Percentiles rank a stretch among this genome's conserved stretches.
Conservation (phyloP, 2,888 invertebrate genomes). For the Rhamnusium bicolor region DNA sequence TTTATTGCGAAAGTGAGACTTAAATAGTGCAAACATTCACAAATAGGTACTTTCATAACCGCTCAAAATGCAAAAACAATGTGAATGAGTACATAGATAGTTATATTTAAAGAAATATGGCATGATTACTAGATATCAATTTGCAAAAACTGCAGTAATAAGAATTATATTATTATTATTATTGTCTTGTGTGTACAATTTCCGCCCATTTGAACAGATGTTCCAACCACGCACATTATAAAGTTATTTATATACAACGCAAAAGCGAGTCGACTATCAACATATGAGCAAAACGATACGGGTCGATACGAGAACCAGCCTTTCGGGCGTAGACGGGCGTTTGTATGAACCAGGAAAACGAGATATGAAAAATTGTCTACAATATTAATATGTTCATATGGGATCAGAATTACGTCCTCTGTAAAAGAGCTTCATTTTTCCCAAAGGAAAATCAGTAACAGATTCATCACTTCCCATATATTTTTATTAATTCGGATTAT, state of each 20-base stretch:
- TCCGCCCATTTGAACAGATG: no score
- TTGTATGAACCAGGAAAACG: background rate
- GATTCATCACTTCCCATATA: slow-evolving; percentile 41
- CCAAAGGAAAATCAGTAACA: slow-evolving; percentile 37
- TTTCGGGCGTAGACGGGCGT: background rate
- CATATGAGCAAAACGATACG: background rate
- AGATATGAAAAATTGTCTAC: background rate
- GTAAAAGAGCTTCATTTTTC: slow-evolving; percentile 30
- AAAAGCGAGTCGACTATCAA: background rate
- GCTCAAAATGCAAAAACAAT: background rate
- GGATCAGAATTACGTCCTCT: slow-evolving; percentile 45
- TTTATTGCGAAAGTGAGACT: no score
- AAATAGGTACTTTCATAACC: no score
- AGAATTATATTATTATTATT: no score
- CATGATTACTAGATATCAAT: no score
- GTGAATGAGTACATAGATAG: no score
- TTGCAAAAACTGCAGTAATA: no score
- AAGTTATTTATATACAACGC: background rate
- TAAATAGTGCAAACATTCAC: no score
- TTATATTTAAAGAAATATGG: no score
- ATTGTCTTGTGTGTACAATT: no score
- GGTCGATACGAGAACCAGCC: background rate
- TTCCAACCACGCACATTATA: no score
- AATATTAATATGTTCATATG: slow-evolving; percentile 1
- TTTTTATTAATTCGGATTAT: background rate